Evolutionary conservation across 2,797 vertebrate species (phyloP).

Genomic region (Babyrousa celebensis): DNA sequence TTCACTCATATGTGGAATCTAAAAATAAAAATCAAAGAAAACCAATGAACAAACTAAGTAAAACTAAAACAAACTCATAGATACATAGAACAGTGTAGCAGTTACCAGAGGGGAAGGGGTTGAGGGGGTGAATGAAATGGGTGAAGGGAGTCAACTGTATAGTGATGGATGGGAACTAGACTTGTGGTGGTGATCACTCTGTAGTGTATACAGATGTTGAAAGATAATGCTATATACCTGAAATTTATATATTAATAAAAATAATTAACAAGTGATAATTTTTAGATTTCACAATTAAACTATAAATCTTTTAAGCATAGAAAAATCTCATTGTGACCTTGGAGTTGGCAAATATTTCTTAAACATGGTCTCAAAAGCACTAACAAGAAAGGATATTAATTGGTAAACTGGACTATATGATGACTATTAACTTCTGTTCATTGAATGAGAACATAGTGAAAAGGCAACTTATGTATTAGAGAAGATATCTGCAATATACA

Average conservation of each 20-base stretch:
- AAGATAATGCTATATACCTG: not conserved
- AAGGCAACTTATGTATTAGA: not conserved
- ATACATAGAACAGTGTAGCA: not conserved
- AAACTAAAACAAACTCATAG: not conserved
- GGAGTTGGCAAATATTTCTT: not conserved
- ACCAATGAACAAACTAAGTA: not conserved
- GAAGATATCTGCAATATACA: not conserved
- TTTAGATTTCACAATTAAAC: not conserved
- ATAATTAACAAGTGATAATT: not conserved
- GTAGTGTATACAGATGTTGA: not conserved
- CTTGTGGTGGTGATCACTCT: not conserved
- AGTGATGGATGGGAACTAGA: no score
- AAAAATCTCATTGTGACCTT: not conserved
- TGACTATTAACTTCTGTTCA: not conserved
- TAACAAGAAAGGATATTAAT: not conserved
- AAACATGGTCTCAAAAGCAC: not conserved
- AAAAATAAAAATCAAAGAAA: not conserved
- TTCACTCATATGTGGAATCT: not conserved
- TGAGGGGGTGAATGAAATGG: not conserved
- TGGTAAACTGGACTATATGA: not conserved
- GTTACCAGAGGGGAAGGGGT: not conserved
- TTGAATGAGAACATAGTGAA: constrained; percentile 11
- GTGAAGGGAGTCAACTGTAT: not conserved
- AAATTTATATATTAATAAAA: not conserved
- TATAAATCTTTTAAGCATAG: not conserved